Conservation (phyloP, 2,113 vertebrate genomes). For the Lipophrys pholis region DNA sequence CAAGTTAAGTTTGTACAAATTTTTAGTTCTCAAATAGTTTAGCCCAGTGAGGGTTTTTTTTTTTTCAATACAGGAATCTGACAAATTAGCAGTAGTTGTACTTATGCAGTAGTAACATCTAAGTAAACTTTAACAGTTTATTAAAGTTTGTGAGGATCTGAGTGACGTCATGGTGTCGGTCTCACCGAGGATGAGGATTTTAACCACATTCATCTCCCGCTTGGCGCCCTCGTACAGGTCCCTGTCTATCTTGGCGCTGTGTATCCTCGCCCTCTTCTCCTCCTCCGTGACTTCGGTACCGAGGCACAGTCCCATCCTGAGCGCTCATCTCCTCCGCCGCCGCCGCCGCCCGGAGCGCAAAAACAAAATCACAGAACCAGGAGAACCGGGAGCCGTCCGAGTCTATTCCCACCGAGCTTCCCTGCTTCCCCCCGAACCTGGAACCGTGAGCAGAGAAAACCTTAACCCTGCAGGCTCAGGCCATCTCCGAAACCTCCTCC, state of each 20-base stretch:
- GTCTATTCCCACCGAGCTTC: constrained; percentile 5
- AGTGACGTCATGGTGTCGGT: not conserved
- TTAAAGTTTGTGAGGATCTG: not conserved
- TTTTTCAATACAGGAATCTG: too few relatives aligned
- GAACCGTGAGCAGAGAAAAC: not conserved
- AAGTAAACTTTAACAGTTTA: not conserved
- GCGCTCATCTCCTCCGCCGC: constrained; percentile 67
- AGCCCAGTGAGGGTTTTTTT: too few relatives aligned
- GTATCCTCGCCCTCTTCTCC: constrained; percentile 78
- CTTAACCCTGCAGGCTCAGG: constrained; percentile 13
- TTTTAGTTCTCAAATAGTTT: too few relatives aligned
- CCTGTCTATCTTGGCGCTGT: constrained; percentile 79
- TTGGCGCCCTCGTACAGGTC: constrained; percentile 82
- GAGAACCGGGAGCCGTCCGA: not conserved
- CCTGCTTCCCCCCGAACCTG: not conserved
- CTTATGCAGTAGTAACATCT: too few relatives aligned
- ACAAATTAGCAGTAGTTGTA: too few relatives aligned
- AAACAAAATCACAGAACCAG: not conserved
- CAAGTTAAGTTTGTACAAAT: too few relatives aligned
- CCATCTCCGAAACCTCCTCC: constrained; percentile 23
- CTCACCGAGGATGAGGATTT: constrained; percentile 85
- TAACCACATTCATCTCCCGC: constrained; percentile 83
- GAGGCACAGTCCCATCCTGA: constrained; percentile 84
- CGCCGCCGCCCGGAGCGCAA: constrained; percentile 12
- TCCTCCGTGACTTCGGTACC: constrained; percentile 83